These are phyloP conservation scores for Onchidella celtica DNA, from an alignment of 2,888 invertebrate species.

Conservation along the genomic window DNA sequence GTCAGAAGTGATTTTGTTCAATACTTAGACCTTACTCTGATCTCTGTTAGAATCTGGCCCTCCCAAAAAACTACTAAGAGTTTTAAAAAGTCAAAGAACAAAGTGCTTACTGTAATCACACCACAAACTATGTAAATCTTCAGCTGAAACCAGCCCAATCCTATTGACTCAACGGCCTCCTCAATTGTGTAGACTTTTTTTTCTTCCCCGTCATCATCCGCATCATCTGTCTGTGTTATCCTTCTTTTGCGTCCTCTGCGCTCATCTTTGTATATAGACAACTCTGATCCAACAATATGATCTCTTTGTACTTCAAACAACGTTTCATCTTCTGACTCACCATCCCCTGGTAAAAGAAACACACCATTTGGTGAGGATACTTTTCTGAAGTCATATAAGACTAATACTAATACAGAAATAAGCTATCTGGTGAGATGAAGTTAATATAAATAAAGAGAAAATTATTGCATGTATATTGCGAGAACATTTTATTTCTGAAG, in stretches of 20 bases:
- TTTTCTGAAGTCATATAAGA: no score
- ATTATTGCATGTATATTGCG: no score
- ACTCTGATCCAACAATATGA: background rate
- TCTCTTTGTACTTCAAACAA: background rate
- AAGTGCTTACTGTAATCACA: slow-evolving; percentile 65
- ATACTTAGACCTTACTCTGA: no score
- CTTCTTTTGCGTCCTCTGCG: background rate
- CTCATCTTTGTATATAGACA: no score
- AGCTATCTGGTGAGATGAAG: no score
- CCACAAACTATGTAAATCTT: slow-evolving; percentile 65
- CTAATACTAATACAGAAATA: no score
- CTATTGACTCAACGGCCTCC: slow-evolving; percentile 71
- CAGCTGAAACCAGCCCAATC: slow-evolving; percentile 72
- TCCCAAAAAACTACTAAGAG: no score
- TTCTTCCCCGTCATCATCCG: background rate
- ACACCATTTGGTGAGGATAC: no score
- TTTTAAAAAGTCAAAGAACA: background rate
- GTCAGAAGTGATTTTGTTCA: no score
- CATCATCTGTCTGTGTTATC: slow-evolving; percentile 33
- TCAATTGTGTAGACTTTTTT: slow-evolving; percentile 67
- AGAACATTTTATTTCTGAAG: no score
- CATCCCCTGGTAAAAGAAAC: background rate
- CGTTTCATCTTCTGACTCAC: slow-evolving; percentile 9
- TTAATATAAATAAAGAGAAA: no score
- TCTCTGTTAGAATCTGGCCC: no score